These are phyloP conservation scores for Antechinus stuartii DNA, from an alignment of 2,113 vertebrate species.

Conservation along the genomic window DNA sequence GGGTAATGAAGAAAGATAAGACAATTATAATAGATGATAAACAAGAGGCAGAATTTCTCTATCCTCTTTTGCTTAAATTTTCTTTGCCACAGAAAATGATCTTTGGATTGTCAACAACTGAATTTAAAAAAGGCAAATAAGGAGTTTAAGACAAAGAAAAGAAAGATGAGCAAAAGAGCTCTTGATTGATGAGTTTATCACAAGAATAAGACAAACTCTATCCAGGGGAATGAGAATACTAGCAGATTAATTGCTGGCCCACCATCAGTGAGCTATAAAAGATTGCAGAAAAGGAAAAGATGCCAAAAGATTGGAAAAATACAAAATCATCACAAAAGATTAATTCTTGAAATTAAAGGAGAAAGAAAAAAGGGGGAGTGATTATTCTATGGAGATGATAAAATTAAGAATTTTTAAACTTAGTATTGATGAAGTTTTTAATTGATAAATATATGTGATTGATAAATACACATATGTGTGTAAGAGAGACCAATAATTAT, in stretches of 20 bases:
- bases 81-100: not conserved
- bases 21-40: not conserved
- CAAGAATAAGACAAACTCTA: not conserved
- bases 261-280: not conserved
- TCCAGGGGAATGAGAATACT: not conserved
- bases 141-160: not conserved
- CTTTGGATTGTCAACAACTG: not conserved
- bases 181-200: not conserved
- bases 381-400: not conserved
- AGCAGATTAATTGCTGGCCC: not conserved
- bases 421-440: not conserved
- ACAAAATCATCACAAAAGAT: not conserved
- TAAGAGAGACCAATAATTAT: not conserved
- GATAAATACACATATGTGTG: too few relatives aligned
- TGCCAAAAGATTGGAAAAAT: not conserved
- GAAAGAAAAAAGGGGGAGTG: not conserved
- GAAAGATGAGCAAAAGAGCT: not conserved
- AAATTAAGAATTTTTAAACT: not conserved
- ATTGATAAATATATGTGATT: not conserved
- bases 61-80: not conserved
- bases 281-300: slow-evolving; percentile 2
- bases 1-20: not conserved
- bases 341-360: not conserved
- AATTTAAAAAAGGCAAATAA: not conserved
- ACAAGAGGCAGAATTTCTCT: not conserved